Base-by-base conservation (phyloP, 2,888 invertebrate species). In the Helleia helle region DNA sequence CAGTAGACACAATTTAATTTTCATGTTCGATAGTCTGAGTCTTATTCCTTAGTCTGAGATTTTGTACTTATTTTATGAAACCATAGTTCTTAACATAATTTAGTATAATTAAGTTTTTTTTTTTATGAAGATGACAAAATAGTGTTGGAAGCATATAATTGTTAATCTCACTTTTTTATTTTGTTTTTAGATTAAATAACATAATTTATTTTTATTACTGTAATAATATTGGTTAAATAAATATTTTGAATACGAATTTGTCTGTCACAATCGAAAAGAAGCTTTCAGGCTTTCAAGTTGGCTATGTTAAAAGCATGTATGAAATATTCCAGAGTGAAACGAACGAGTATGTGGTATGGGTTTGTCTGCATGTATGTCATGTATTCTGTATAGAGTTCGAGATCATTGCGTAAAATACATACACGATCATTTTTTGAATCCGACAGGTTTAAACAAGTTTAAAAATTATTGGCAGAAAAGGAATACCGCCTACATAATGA, bases 261-360 rank as follows among this genome's bases (percentile, higher is more conserved):
- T 36, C 49, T 50, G 64, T 81, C 83, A 83, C 83, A 83, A 83
- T 83, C 83, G 69, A 48, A 72, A 70, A 62, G 73, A 76, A 79
- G 83, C 81, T 83, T 84, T 84, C 83, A 80, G 65, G 71, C 72
- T 57, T 54, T 56, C 22, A 22, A 18, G 34, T 41, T 31, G 48
- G 43, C 37, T 30, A 25, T 31, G 29, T 36, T 44, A 54, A 64
- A 75, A 79, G 83, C 83, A 81, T 83, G 83, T 83, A 79, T 81
- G 80, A 70, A 74, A 70, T 74, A 66, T 41, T 40, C 25, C 41
- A 18, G 13, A 8, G 7, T n/a, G 3, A 34, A 27, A 2, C 14
- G 14, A 12, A 18, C n/a, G 13, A 12, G 31, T 15, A 8, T 36
- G 13, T 31, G 71, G 71, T 69, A 64, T 68, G 60, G 72, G 69